Conservation (phyloP, 1,140 invertebrate species). For the Drosophila sproati region DNA sequence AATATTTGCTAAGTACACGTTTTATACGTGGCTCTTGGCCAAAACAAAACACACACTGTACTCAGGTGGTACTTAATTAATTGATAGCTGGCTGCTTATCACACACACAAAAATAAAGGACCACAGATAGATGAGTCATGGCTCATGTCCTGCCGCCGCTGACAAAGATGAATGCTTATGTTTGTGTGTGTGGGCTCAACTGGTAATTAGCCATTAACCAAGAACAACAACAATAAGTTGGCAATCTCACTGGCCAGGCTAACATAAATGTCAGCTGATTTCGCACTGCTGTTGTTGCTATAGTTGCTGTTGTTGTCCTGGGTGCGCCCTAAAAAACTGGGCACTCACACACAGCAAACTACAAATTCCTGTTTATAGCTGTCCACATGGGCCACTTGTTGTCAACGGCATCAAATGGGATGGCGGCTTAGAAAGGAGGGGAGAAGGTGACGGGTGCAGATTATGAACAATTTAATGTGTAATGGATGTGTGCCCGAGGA, state of each 20-base stretch:
- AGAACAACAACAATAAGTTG: constrained; percentile 21
- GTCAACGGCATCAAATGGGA: constrained; percentile 43
- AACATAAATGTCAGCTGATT: constrained; percentile 10
- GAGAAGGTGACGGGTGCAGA: constrained; percentile 2
- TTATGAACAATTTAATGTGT: constrained; percentile 30
- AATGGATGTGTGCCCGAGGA: background rate
- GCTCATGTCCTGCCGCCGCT: constrained; percentile 25
- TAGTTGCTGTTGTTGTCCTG: background rate
- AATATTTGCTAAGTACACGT: constrained; percentile 35
- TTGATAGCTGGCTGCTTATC: constrained; percentile 32
- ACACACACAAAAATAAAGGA: background rate
- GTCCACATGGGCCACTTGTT: constrained; percentile 68
- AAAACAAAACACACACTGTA: constrained; percentile 1
- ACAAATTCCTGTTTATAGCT: constrained; percentile 69
- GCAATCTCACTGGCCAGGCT: constrained; percentile 6
- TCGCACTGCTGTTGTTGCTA: background rate
- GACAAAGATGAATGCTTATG: constrained; percentile 71
- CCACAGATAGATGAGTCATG: constrained; percentile 26
- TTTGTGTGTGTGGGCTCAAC: constrained; percentile 32
- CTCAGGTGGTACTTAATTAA: constrained; percentile 45
- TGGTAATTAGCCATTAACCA: constrained; percentile 52
- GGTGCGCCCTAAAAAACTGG: constrained; percentile 30
- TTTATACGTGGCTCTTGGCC: constrained; percentile 20
- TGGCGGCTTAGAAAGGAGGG: constrained; percentile 6
- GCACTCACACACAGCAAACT: background rate